Percentiles rank a stretch among this genome's conserved stretches.
These are phyloP conservation scores for Acipenser transmontanus DNA, from an alignment of 2,797 vertebrate species.

Conservation along the genomic window DNA sequence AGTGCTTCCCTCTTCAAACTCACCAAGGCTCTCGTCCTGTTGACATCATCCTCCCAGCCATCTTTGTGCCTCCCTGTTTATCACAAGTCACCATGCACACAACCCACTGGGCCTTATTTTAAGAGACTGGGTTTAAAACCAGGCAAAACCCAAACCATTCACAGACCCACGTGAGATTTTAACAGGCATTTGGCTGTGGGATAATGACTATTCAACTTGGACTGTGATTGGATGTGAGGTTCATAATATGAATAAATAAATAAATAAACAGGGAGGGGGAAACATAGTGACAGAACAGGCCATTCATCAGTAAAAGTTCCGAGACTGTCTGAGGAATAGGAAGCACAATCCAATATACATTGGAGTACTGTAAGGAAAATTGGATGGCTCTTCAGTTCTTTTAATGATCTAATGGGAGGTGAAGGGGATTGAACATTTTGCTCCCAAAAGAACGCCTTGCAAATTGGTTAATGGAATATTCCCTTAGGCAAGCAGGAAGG, in stretches of 20 bases:
- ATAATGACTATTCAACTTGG: no score
- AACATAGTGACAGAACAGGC: constrained; percentile 19
- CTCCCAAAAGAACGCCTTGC: constrained; percentile 31
- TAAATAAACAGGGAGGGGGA: constrained; percentile 3
- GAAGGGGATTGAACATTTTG: constrained; percentile 34
- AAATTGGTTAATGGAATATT: constrained; percentile 55
- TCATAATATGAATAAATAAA: no score
- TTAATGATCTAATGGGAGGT: constrained; percentile 57
- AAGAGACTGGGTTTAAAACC: no score
- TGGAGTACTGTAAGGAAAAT: constrained; percentile 45
- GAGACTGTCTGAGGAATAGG: constrained; percentile 24
- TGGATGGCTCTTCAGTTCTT: constrained; percentile 38
- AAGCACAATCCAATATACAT: constrained; percentile 21
- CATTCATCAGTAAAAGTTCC: constrained; percentile 21
- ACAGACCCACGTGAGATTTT: no score
- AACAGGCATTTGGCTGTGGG: no score
- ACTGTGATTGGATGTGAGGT: no score
- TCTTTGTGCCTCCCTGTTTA: no score
- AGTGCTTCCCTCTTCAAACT: constrained; percentile 29
- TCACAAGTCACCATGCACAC: no score
- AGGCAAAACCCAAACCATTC: no score
- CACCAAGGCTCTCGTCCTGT: no score
- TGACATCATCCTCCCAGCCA: no score
- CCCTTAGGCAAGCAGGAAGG: constrained; percentile 34
- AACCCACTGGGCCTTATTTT: no score